Percentiles rank a stretch among this genome's conserved stretches.
Evolutionary conservation across 2,113 vertebrate species (phyloP).

Genomic region (Aphyosemion australe): DNA sequence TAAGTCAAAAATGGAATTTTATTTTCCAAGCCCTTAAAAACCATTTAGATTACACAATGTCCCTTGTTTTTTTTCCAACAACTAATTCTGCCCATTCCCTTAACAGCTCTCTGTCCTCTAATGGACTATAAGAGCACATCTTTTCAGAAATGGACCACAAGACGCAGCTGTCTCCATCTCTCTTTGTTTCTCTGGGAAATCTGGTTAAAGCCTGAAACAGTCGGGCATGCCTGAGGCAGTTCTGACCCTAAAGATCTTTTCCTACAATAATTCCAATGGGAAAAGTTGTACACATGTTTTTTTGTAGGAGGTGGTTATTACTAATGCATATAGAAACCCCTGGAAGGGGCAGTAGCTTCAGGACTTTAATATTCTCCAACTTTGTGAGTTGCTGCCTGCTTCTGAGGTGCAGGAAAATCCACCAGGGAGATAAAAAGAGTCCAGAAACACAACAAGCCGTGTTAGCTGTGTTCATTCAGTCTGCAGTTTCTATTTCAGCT

Average conservation of each 20-base stretch:
- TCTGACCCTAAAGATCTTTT: constrained; percentile 51
- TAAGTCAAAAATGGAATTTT: not conserved
- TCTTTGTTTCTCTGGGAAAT: constrained; percentile 33
- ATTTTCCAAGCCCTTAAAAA: constrained; percentile 19
- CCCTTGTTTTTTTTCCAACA: constrained; percentile 13
- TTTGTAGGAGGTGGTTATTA: constrained; percentile 66
- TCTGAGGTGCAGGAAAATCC: constrained; percentile 4
- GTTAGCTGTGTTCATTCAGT: constrained; percentile 1
- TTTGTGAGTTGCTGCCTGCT: constrained; percentile 9
- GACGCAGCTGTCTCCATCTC: constrained; percentile 14
- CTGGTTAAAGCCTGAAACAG: constrained; percentile 55
- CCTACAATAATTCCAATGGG: constrained; percentile 52
- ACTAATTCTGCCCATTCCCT: constrained; percentile 23
- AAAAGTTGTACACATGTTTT: constrained; percentile 56
- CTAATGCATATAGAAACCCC: constrained; percentile 69
- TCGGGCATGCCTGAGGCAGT: constrained; percentile 51
- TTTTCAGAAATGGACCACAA: constrained; percentile 61
- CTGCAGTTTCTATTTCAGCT: not conserved
- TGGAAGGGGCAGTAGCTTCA: constrained; percentile 47
- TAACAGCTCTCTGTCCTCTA: constrained; percentile 53
- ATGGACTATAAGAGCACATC: constrained; percentile 56
- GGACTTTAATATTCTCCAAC: constrained; percentile 47
- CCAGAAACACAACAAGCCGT: constrained; percentile 2
- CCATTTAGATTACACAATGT: constrained; percentile 14
- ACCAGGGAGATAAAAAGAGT: constrained; percentile 4